These are phyloP conservation scores for Chironomus riparius DNA, from an alignment of 2,888 invertebrate species.

Conservation along the genomic window DNA sequence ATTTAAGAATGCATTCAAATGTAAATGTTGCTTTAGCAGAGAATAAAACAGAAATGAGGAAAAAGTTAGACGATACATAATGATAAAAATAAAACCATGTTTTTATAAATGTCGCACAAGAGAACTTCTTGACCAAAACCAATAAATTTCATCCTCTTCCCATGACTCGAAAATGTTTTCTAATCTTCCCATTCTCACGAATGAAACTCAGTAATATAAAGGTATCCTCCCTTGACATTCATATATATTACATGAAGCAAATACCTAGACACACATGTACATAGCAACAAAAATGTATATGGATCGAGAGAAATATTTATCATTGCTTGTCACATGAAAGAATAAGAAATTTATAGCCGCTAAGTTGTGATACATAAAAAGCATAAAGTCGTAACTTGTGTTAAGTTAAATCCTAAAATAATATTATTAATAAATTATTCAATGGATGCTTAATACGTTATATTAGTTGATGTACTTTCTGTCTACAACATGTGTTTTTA, in stretches of 20 bases:
- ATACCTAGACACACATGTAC: not conserved
- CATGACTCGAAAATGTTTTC: not conserved
- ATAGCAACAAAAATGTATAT: not conserved
- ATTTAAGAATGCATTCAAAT: not conserved
- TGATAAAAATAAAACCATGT: not conserved
- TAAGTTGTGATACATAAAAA: not conserved
- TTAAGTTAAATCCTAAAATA: not conserved
- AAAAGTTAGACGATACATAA: not conserved
- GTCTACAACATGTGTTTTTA: no score
- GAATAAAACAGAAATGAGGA: not conserved
- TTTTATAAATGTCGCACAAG: not conserved
- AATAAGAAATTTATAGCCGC: not conserved
- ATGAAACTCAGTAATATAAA: constrained; percentile 2
- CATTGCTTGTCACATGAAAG: not conserved
- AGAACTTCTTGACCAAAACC: constrained; percentile 12
- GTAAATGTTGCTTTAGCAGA: not conserved
- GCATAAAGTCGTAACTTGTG: not conserved
- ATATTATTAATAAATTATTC: not conserved
- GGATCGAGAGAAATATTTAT: not conserved
- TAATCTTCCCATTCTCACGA: constrained; percentile 3
- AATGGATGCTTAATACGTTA: no score
- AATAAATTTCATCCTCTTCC: constrained; percentile 7
- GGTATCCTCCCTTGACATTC: not conserved
- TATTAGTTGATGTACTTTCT: no score
- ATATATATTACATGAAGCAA: not conserved